Conservation (phyloP, 23 tunicate species). For the Trididemnum clinides region DNA sequence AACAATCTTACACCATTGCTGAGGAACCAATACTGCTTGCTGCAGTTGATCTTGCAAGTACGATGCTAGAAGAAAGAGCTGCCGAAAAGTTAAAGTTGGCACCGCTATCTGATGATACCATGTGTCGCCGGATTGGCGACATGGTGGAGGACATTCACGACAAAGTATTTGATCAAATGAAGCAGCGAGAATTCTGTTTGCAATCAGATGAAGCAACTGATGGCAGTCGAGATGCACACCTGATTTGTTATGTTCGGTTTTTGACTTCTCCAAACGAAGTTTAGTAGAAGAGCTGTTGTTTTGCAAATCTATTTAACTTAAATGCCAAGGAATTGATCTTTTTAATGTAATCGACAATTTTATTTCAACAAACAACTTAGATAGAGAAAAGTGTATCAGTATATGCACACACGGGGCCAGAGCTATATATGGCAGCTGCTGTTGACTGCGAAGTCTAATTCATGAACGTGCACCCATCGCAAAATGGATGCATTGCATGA, state of each 20-base stretch:
- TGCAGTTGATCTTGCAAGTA: no score
- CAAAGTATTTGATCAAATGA: slow-evolving; percentile 25
- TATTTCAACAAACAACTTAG: slow-evolving; percentile 43
- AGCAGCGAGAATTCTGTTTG: no score
- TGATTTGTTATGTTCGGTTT: background rate
- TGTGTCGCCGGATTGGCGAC: no score
- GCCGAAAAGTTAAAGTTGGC: no score
- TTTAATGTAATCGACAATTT: slow-evolving; percentile 25
- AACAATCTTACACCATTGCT: no score
- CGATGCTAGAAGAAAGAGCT: no score
- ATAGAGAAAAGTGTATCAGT: slow-evolving; percentile 39
- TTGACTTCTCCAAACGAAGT: slow-evolving; percentile 3
- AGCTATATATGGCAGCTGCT: slow-evolving; percentile 7
- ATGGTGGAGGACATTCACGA: slow-evolving; percentile 32
- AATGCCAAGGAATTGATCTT: slow-evolving; percentile 26
- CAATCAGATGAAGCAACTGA: slow-evolving; percentile 39
- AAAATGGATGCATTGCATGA: slow-evolving; percentile 42
- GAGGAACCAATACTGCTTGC: no score
- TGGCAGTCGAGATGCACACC: slow-evolving; percentile 39
- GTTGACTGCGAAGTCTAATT: background rate
- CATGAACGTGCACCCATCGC: slow-evolving; percentile 8
- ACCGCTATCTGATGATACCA: no score
- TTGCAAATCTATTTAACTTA: slow-evolving; percentile 37
- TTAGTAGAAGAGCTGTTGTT: no score
- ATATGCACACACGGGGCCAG: slow-evolving; percentile 44